Conservation (phyloP, 2,113 vertebrate genomes). For the Chelonoidis abingdonii region DNA sequence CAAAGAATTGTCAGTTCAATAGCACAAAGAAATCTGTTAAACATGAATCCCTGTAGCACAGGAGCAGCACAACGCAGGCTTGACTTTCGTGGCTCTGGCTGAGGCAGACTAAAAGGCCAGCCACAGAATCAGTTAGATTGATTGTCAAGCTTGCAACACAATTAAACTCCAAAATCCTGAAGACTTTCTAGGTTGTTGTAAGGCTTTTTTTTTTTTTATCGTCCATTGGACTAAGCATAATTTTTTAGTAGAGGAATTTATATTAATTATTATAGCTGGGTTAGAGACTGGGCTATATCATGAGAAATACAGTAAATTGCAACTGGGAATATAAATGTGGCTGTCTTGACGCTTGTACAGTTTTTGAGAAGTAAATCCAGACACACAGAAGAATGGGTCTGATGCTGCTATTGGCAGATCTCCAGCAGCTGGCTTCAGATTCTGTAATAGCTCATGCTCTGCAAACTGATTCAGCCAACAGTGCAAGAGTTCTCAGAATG, state of each 20-base stretch:
- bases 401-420: not conserved
- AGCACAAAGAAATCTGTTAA: slow-evolving; percentile 2
- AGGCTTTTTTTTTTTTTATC: slow-evolving; percentile 3
- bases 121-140: not conserved
- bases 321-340: not conserved
- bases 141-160: not conserved
- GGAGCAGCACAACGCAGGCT: slow-evolving; percentile 44
- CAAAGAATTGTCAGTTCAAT: slow-evolving; percentile 9
- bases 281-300: not conserved
- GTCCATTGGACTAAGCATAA: not conserved
- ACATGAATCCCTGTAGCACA: slow-evolving; percentile 7
- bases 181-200: slow-evolving; percentile 11
- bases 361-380: not conserved
- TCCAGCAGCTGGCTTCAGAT: not conserved
- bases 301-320: not conserved
- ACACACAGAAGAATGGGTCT: not conserved
- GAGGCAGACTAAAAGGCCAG: not conserved
- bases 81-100: not conserved
- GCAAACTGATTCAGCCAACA: not conserved
- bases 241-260: not conserved
- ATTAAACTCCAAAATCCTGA: not conserved
- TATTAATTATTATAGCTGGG: not conserved
- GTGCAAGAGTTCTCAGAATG: fast-evolving
- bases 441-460: not conserved
- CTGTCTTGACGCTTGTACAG: not conserved